Evolutionary conservation across 2,113 vertebrate genomes (phyloP).

Genomic region (Oncorhynchus mykiss): DNA sequence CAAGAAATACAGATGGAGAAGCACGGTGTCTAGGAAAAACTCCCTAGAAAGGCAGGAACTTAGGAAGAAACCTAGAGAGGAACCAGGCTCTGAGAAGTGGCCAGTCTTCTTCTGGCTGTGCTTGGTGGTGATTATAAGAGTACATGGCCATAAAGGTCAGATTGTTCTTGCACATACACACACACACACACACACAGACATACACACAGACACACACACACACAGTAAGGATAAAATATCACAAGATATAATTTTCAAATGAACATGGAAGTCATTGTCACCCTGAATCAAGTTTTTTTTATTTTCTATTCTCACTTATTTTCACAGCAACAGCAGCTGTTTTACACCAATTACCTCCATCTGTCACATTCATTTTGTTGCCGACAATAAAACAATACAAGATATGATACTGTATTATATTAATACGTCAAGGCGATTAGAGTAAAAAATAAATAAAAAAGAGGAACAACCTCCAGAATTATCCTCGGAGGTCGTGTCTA

Average conservation of each 20-base stretch:
- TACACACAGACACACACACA: background rate
- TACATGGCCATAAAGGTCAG: too few species aligned
- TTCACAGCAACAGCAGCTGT: conserved; percentile 20
- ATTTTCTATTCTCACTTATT: conserved; percentile 16
- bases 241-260: conserved; percentile 13
- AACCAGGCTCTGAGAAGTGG: too few species aligned
- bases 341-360: conserved; percentile 18
- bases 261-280: conserved; percentile 28
- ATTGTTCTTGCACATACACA: background rate
- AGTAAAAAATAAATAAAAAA: background rate
- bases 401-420: too few species aligned
- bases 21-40: too few species aligned
- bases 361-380: background rate
- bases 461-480: background rate
- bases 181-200: conserved; percentile 8
- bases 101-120: too few species aligned
- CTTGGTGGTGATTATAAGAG: too few species aligned
- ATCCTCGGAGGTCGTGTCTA: conserved; percentile 8
- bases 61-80: too few species aligned
- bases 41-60: too few species aligned
- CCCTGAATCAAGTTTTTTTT: conserved; percentile 18
- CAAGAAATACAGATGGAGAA: too few species aligned
- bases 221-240: conserved; percentile 34
- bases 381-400: conserved; percentile 17
- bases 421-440: background rate